These are phyloP conservation scores for Coregonus ussuriensis DNA, from an alignment of 2,797 vertebrate genomes.

Conservation along the genomic window DNA sequence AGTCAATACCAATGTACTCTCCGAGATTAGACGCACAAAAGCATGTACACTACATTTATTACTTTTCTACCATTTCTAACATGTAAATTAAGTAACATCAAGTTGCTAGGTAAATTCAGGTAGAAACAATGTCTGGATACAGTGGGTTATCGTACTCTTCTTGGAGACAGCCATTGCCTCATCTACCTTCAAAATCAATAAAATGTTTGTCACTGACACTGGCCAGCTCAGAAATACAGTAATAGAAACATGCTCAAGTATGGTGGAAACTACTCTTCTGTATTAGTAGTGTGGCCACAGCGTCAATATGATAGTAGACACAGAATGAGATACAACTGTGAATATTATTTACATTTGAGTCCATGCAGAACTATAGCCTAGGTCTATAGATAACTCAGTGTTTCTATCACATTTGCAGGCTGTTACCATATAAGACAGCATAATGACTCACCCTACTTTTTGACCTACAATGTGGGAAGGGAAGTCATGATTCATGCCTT, in stretches of 20 bases:
- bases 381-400: conserved; percentile 74
- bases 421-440: conserved; percentile 80
- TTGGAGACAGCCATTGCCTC: not conserved
- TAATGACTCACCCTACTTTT: conserved; percentile 78
- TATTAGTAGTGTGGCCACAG: not conserved
- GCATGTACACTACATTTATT: not conserved
- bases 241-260: no score
- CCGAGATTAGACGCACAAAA: not conserved
- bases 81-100: not conserved
- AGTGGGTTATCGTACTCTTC: not conserved
- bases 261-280: not conserved
- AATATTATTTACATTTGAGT: conserved; percentile 30
- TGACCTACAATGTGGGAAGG: conserved; percentile 78
- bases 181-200: not conserved
- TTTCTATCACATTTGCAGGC: conserved; percentile 71
- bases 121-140: not conserved
- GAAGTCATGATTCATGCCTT: conserved; percentile 85
- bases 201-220: no score
- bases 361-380: conserved; percentile 37
- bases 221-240: no score
- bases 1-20: no score
- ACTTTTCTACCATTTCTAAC: not conserved
- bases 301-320: not conserved
- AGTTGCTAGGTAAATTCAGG: not conserved
- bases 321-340: not conserved